These are phyloP conservation scores for Cactoblastis cactorum DNA, from an alignment of 2,888 invertebrate genomes.

Conservation along the genomic window DNA sequence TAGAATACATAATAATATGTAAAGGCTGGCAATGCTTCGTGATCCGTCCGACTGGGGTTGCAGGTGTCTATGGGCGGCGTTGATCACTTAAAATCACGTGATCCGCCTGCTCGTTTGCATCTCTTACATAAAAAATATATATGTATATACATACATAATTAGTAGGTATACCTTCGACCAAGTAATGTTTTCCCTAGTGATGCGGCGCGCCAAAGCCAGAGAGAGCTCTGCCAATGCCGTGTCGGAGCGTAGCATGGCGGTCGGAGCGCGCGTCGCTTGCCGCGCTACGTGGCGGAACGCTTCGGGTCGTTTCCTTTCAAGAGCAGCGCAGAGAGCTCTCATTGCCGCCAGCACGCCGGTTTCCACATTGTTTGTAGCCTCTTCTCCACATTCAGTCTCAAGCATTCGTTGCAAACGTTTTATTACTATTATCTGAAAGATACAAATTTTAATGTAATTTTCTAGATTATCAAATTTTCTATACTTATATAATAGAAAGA, in stretches of 20 bases:
- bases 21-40: too few species aligned
- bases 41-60: too few species aligned
- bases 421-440: slow-evolving; percentile 62
- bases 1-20: too few species aligned
- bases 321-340: slow-evolving; percentile 81
- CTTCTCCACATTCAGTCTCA: slow-evolving; percentile 76
- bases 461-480: too few species aligned
- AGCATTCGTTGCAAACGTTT: slow-evolving; percentile 69
- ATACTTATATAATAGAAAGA: too few species aligned
- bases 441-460: too few species aligned
- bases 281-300: slow-evolving; percentile 85
- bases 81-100: too few species aligned
- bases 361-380: slow-evolving; percentile 69
- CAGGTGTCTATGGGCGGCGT: too few species aligned
- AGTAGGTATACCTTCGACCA: slow-evolving; percentile 86
- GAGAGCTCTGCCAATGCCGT: slow-evolving; percentile 81
- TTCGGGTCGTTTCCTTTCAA: slow-evolving; percentile 89
- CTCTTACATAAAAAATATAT: too few species aligned
- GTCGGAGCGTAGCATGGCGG: slow-evolving; percentile 79
- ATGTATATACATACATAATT: too few species aligned
- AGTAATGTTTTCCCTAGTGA: slow-evolving; percentile 85
- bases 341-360: slow-evolving; percentile 64
- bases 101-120: too few species aligned
- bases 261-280: slow-evolving; percentile 83
- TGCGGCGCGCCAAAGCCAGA: slow-evolving; percentile 84